phyloP scores from a whole-genome alignment of 1,140 invertebrate genomes.

The Trachymyrmex cornetzi region DNA sequence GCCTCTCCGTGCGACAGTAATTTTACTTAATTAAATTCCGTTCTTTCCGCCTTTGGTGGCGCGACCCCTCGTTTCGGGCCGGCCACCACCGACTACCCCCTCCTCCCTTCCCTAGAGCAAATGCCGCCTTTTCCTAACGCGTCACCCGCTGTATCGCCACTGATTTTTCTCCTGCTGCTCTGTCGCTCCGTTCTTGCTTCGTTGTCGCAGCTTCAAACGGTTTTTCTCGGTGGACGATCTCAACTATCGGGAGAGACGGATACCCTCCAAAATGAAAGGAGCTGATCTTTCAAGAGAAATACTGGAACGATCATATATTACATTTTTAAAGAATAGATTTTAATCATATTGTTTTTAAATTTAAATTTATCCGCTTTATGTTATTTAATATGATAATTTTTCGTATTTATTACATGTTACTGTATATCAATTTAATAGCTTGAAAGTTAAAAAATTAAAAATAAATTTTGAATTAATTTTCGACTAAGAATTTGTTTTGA shows the following conservation, averaged over 20 bases:
- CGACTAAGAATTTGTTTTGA: not conserved
- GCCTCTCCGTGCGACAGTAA: slow-evolving; percentile 85
- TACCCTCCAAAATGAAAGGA: slow-evolving; percentile 9
- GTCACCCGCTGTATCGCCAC: slow-evolving; percentile 65
- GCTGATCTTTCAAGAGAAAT: not conserved
- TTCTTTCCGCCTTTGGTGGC: slow-evolving; percentile 82
- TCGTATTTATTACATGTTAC: not conserved
- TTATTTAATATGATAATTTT: not conserved
- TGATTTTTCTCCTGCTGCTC: slow-evolving; percentile 77
- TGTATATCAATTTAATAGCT: not conserved
- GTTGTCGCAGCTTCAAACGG: slow-evolving; percentile 68
- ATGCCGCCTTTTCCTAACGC: slow-evolving; percentile 61
- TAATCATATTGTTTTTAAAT: not conserved
- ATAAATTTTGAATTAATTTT: slow-evolving; percentile 2
- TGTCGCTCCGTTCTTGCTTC: slow-evolving; percentile 40
- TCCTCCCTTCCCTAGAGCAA: not conserved
- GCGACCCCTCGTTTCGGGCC: slow-evolving; percentile 63
- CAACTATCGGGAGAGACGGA: slow-evolving; percentile 25
- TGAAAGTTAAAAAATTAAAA: not conserved
- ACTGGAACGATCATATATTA: not conserved
- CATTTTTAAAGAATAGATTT: not conserved
- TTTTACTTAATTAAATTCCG: slow-evolving; percentile 88
- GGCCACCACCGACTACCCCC: slow-evolving; percentile 55
- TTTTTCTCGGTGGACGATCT: slow-evolving; percentile 70
- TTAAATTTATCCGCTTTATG: not conserved